Base-by-base conservation (phyloP, 2,113 vertebrate genomes). In the Etheostoma spectabile region DNA sequence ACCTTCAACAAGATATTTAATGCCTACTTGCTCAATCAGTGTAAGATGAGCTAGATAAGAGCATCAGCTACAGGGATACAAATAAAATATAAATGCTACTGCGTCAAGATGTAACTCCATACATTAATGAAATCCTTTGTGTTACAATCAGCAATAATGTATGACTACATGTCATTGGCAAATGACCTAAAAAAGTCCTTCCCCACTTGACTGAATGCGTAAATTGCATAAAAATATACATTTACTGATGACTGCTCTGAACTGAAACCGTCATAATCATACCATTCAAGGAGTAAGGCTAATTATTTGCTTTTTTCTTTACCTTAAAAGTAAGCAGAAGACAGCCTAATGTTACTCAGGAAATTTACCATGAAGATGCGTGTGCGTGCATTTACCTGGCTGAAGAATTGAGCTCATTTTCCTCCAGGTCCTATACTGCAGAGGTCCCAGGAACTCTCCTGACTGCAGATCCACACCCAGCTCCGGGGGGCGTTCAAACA, bases 401-500 rank as follows among this genome's bases (percentile, higher is more conserved):
- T 88, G 77, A 64, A 94, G 74, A 38, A 92, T 45, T 2, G 91
- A 88, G 76, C 70, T 89, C 90, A 95, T 95, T 80, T 91, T 95
- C 85, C 91, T 94, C 94, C 94, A 95, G 63, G 55, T 90, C 27
- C 86, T 84, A 86, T 95, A 94, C 85, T 94, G 93, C 65, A 95
- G 72, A 55, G 94, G 94, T 4, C 94, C 94, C 79, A 95, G 71
- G 64, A 91, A 90, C 46, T 92, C 86, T 56, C 87, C 94, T 2
- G 91, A 68, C 82, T 94, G 86, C 79, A 95, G 77, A 35, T 89
- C 89, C 19, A 77, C 77, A 42, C 11, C 46, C 49, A 93, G 91
- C 65, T 91, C 88, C 19, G 78, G 62, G 18, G 91, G 93, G 21
- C 48, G 67, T 62, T 92, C 84, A 87, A 94, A 94, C 66, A 91